Percentiles rank a stretch among this genome's conserved stretches.
Evolutionary conservation across 2,113 vertebrate species (phyloP).

Genomic region (western clawed frog (Xenopus tropicalis)): DNA sequence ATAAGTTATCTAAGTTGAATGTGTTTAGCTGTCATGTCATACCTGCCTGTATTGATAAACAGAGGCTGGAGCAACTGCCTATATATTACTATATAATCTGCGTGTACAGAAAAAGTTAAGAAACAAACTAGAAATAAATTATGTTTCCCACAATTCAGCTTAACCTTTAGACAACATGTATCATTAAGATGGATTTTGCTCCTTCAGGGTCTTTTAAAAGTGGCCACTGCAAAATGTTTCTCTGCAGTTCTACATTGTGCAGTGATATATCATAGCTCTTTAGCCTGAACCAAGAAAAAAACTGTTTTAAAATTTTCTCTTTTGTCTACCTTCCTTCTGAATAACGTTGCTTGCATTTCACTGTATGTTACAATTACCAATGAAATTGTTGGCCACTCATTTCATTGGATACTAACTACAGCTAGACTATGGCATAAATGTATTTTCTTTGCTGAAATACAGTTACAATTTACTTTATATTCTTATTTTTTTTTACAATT

Average conservation of each 20-base stretch:
- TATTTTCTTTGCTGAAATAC: constrained; percentile 10
- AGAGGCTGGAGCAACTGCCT: background rate
- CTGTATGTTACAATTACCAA: background rate
- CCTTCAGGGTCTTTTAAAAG: constrained; percentile 35
- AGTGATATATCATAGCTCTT: constrained; percentile 31
- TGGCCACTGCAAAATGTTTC: constrained; percentile 34
- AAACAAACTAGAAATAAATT: constrained; percentile 2
- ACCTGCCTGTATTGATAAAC: no score
- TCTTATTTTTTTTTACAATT: no score
- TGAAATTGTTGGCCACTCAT: background rate
- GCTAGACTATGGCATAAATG: constrained; percentile 6
- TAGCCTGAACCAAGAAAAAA: constrained; percentile 18
- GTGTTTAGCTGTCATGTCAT: no score
- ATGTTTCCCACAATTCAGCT: constrained; percentile 29
- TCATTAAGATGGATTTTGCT: constrained; percentile 35
- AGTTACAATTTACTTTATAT: background rate
- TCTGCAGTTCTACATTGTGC: constrained; percentile 13
- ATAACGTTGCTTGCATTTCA: constrained; percentile 9
- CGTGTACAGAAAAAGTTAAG: background rate
- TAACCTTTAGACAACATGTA: constrained; percentile 34
- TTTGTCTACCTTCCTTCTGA: constrained; percentile 7
- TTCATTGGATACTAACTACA: constrained; percentile 9
- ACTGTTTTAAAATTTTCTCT: constrained; percentile 12
- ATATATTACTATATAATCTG: background rate
- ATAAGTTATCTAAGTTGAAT: no score